These are phyloP conservation scores for Dascillus cervinus DNA, from an alignment of 2,888 invertebrate species.

Conservation along the genomic window DNA sequence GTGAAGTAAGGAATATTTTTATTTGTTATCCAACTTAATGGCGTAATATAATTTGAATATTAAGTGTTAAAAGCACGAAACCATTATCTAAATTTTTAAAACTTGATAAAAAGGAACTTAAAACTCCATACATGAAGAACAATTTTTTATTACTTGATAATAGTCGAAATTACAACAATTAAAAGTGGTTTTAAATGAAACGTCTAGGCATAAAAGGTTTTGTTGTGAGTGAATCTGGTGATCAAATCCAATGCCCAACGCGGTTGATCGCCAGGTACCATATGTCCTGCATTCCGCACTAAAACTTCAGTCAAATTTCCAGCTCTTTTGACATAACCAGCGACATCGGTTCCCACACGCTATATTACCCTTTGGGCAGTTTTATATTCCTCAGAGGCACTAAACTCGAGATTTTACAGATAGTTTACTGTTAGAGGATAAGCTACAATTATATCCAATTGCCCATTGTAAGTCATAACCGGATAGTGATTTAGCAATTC, in stretches of 20 bases:
- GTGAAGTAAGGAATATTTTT: too few relatives aligned
- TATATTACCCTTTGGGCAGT: constrained; percentile 59
- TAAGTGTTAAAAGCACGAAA: too few relatives aligned
- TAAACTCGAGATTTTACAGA: constrained; percentile 63
- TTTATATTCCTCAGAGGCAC: constrained; percentile 56
- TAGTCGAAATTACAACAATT: too few relatives aligned
- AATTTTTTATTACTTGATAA: too few relatives aligned
- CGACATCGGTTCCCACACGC: constrained; percentile 59
- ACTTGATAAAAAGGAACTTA: too few relatives aligned
- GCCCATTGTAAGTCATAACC: constrained; percentile 84
- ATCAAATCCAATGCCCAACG: constrained; percentile 70
- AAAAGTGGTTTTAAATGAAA: too few relatives aligned
- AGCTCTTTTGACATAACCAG: constrained; percentile 67
- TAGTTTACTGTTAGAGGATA: constrained; percentile 79
- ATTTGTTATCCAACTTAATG: too few relatives aligned
- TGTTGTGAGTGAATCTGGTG: constrained; percentile 51
- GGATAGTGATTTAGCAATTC: constrained; percentile 59
- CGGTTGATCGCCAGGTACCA: constrained; percentile 75
- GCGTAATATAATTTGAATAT: too few relatives aligned
- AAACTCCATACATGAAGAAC: too few relatives aligned
- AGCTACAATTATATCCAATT: constrained; percentile 84
- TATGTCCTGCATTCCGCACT: constrained; percentile 80
- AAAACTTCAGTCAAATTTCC: constrained; percentile 62
- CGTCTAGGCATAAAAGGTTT: constrained; percentile 27
- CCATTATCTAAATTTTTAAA: too few relatives aligned